These are phyloP conservation scores for Aradophagus sp. DNA, from an alignment of 1,140 invertebrate species.

Conservation along the genomic window DNA sequence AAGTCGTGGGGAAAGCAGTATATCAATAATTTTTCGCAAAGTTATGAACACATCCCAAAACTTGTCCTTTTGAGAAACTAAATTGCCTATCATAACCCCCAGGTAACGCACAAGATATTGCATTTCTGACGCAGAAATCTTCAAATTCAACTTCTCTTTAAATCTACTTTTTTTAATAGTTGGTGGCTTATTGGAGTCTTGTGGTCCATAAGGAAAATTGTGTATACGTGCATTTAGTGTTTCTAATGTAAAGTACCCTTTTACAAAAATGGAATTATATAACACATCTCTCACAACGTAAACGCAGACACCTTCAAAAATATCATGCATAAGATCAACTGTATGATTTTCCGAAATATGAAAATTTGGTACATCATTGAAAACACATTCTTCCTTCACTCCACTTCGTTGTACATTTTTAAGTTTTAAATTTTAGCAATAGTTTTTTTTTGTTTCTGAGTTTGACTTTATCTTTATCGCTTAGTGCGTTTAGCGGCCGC, in stretches of 20 bases:
- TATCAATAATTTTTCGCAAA: constrained; percentile 43
- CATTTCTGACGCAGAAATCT: constrained; percentile 49
- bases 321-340: too few species aligned
- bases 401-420: too few species aligned
- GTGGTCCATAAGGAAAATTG: constrained; percentile 24
- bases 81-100: constrained; percentile 41
- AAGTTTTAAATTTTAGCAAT: too few species aligned
- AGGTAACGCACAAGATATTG: constrained; percentile 41
- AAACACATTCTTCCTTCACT: too few species aligned
- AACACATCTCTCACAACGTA: constrained; percentile 38
- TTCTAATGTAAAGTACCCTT: constrained; percentile 28
- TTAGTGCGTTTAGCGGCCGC: too few species aligned
- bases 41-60: constrained; percentile 40
- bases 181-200: constrained; percentile 34
- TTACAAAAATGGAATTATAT: constrained; percentile 22
- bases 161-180: constrained; percentile 23
- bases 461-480: too few species aligned
- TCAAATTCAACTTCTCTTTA: constrained; percentile 32
- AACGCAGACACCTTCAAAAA: constrained; percentile 38
- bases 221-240: constrained; percentile 28
- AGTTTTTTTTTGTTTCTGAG: too few species aligned
- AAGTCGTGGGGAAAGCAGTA: constrained; percentile 25
- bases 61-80: constrained; percentile 32
- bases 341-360: too few species aligned
- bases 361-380: too few species aligned